phyloP scores from a whole-genome alignment of 2,888 invertebrate species.

The Eupsilia transversa region DNA sequence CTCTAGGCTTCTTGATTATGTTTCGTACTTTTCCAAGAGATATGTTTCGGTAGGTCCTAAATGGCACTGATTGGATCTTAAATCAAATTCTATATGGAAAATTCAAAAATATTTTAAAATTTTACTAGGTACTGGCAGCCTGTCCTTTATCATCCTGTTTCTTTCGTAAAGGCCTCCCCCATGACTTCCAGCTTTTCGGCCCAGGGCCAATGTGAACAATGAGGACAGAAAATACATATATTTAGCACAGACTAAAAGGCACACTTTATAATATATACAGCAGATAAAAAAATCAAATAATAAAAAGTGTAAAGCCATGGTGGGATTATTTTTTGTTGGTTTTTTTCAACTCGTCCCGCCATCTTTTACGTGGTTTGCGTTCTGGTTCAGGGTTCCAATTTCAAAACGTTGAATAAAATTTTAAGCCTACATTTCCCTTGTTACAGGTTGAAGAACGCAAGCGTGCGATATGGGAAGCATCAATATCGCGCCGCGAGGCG shows the following conservation, averaged over 20 bases:
- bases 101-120: neutral
- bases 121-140: neutral
- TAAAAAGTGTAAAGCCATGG: too few species aligned
- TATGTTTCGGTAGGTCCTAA: constrained; percentile 14
- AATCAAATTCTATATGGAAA: neutral
- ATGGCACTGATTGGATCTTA: neutral
- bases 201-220: too few species aligned
- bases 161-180: neutral
- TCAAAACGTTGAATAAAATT: neutral
- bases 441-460: constrained; percentile 96
- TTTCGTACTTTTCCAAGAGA: constrained; percentile 48
- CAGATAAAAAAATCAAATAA: too few species aligned
- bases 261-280: too few species aligned
- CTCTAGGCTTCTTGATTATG: constrained; percentile 43
- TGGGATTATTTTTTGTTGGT: neutral
- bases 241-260: too few species aligned
- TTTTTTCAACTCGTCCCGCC: neutral
- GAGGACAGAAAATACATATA: too few species aligned
- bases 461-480: constrained; percentile 96
- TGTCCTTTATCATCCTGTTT: neutral
- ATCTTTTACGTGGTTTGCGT: neutral
- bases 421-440: constrained; percentile 8
- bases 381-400: neutral
- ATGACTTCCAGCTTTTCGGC: neutral
- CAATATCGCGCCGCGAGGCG: constrained; percentile 96